phyloP scores from a whole-genome alignment of 1,140 invertebrate genomes.

The Heliconius melpomene region DNA sequence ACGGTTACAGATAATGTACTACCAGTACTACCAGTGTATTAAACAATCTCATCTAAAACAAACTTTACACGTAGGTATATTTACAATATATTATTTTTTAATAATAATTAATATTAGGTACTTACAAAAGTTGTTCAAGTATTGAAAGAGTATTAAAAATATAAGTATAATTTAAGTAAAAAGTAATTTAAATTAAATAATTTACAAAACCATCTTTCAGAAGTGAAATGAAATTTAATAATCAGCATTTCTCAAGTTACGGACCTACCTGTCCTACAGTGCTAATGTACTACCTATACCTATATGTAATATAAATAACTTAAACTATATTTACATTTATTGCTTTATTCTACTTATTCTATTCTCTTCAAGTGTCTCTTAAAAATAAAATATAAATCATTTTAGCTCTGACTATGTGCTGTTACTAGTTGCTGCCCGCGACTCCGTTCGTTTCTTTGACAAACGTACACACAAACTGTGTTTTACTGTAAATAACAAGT shows the following conservation, averaged over 20 bases:
- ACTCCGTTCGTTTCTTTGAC: not conserved
- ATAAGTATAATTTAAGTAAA: not conserved
- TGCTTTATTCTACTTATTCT: constrained; percentile 40
- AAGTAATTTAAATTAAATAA: not conserved
- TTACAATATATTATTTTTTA: not conserved
- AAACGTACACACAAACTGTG: too few relatives aligned
- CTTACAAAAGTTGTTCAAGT: not conserved
- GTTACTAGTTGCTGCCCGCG: not conserved
- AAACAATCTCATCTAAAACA: not conserved
- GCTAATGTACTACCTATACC: not conserved
- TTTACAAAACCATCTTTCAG: not conserved
- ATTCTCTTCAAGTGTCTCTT: constrained; percentile 5
- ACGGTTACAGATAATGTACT: too few relatives aligned
- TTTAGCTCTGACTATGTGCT: not conserved
- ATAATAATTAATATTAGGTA: not conserved
- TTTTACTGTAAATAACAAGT: too few relatives aligned
- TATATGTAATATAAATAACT: constrained; percentile 10
- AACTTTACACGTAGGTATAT: not conserved
- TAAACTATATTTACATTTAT: constrained; percentile 42
- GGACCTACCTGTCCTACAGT: not conserved
- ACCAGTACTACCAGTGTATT: not conserved
- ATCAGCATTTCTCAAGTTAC: not conserved
- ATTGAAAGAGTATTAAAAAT: not conserved
- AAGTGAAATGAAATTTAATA: not conserved
- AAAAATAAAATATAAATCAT: not conserved